A percentile compares a stretch with the other conserved stretches of the same genome.
phyloP scores from a whole-genome alignment of 2,888 invertebrate species.

The Sthenelais limicola region DNA sequence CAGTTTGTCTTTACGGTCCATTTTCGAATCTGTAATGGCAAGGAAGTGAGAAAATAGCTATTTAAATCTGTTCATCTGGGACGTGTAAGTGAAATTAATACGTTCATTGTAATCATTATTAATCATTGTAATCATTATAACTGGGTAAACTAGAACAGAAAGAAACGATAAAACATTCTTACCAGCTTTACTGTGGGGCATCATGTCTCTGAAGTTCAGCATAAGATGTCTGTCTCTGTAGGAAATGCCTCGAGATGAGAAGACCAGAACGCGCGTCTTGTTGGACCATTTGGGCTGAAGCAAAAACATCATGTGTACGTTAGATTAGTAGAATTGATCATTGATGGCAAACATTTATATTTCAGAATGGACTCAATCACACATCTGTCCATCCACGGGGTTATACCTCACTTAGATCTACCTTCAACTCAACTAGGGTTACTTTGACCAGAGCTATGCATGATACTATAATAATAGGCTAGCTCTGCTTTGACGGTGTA shows the following conservation, averaged over 20 bases:
- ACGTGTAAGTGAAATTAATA: background rate
- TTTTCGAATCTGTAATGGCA: conserved; percentile 83
- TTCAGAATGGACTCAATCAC: too few relatives aligned
- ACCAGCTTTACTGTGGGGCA: conserved; percentile 91
- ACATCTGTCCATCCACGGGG: too few relatives aligned
- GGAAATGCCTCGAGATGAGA: conserved; percentile 95
- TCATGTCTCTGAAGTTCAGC: conserved; percentile 90
- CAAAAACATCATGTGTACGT: background rate
- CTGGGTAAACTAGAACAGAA: background rate
- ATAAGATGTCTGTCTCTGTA: conserved; percentile 94
- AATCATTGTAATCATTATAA: too few relatives aligned
- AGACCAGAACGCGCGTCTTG: conserved; percentile 91
- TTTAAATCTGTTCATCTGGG: background rate
- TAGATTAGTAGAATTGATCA: background rate
- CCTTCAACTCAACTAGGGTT: too few relatives aligned
- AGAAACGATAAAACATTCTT: conserved; percentile 29
- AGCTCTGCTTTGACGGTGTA: too few relatives aligned
- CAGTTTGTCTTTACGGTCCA: conserved; percentile 91
- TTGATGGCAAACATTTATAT: background rate
- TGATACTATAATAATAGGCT: too few relatives aligned
- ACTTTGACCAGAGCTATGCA: too few relatives aligned
- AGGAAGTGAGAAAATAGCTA: conserved; percentile 30
- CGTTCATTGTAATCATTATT: background rate
- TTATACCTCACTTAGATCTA: too few relatives aligned
- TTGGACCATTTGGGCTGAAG: conserved; percentile 91